Evolutionary conservation across 1,140 invertebrate genomes (phyloP).

Genomic region (Capitella teleta): DNA sequence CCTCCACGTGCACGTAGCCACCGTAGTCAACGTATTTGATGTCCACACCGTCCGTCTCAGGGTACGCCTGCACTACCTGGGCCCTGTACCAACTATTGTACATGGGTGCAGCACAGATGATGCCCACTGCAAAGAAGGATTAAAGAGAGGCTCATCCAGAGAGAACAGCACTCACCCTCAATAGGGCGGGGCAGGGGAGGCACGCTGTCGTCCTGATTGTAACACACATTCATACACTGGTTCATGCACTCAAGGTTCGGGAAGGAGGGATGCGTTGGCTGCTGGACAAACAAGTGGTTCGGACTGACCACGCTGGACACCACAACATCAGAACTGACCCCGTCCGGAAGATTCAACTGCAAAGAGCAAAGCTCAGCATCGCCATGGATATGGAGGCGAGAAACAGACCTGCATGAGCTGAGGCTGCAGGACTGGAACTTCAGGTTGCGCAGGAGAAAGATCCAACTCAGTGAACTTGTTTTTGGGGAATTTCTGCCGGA

Average conservation of each 20-base stretch:
- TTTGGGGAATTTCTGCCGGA: constrained; percentile 68
- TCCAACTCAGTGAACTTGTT: constrained; percentile 67
- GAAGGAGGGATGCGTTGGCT: constrained; percentile 84
- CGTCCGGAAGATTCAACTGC: constrained; percentile 71
- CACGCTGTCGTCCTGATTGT: constrained; percentile 38
- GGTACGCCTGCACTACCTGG: constrained; percentile 55
- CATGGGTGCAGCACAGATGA: constrained; percentile 75
- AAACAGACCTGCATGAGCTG: constrained; percentile 54
- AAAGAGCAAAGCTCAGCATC: no score
- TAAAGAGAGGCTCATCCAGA: no score
- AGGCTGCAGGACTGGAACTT: constrained; percentile 45
- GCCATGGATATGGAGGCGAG: no score
- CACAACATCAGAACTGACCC: constrained; percentile 83
- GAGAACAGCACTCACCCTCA: constrained; percentile 32
- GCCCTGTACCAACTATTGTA: constrained; percentile 75
- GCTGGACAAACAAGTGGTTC: constrained; percentile 81
- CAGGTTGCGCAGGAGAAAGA: constrained; percentile 54
- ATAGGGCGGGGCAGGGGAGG: constrained; percentile 47
- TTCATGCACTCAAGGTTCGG: constrained; percentile 65
- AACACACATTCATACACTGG: constrained; percentile 47
- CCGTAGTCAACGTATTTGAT: constrained; percentile 89
- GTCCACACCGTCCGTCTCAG: constrained; percentile 52
- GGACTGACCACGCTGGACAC: constrained; percentile 72
- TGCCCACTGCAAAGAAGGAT: constrained; percentile 53
- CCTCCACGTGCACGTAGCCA: constrained; percentile 69